Percentiles rank a stretch among this genome's conserved stretches.
phyloP scores from a whole-genome alignment of 2,888 invertebrate genomes.

The Thalpophila matura region DNA sequence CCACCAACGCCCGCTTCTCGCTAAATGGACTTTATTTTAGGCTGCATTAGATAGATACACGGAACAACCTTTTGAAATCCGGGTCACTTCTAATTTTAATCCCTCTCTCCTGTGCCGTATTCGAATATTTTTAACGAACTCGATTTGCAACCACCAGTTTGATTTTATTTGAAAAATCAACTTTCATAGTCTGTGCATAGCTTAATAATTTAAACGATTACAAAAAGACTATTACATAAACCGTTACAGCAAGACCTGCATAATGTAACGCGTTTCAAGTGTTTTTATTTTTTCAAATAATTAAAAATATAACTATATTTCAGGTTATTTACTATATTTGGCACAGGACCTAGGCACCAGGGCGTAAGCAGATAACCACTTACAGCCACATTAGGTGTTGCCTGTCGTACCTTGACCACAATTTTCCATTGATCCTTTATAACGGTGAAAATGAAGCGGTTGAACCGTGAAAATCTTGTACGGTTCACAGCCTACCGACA shows the following conservation, averaged over 20 bases:
- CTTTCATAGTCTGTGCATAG: neutral
- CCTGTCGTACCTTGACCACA: conserved; percentile 59
- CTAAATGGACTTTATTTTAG: conserved; percentile 76
- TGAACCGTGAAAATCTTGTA: conserved; percentile 74
- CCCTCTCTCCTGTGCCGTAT: conserved; percentile 64
- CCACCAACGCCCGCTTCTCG: conserved; percentile 62
- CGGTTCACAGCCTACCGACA: conserved; percentile 69
- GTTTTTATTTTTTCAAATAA: neutral
- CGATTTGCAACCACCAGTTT: conserved; percentile 18
- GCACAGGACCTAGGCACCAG: conserved; percentile 2
- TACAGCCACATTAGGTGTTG: conserved; percentile 16
- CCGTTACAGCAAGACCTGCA: neutral
- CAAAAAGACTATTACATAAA: neutral
- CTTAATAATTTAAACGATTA: conserved; percentile 1
- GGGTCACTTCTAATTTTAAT: conserved; percentile 74
- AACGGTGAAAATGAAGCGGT: conserved; percentile 68
- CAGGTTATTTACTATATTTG: conserved; percentile 20
- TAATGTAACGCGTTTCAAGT: neutral
- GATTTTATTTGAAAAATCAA: conserved; percentile 16
- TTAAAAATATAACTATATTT: conserved; percentile 6
- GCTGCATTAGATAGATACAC: conserved; percentile 68
- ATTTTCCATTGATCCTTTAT: conserved; percentile 73
- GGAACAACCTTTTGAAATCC: conserved; percentile 69
- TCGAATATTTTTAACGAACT: conserved; percentile 65
- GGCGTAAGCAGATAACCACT: conserved; percentile 35